These are phyloP conservation scores for Aphodius sticticus DNA, from an alignment of 2,888 invertebrate genomes.

Conservation along the genomic window DNA sequence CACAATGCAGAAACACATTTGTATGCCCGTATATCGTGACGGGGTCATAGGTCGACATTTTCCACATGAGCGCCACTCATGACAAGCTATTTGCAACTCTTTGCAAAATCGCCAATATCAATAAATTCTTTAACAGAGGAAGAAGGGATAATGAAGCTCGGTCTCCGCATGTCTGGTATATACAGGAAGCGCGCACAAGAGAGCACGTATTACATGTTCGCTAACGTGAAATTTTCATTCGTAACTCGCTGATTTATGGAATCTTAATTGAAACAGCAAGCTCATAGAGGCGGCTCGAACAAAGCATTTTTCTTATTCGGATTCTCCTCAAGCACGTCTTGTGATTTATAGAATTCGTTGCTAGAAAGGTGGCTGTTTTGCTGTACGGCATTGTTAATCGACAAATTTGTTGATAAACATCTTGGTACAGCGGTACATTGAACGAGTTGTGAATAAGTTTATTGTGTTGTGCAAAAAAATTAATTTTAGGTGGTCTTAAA, in stretches of 20 bases:
- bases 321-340: not conserved
- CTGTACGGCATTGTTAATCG: too few relatives aligned
- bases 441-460: not conserved
- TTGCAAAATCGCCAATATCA: not conserved
- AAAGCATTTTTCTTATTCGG: not conserved
- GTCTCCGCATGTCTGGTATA: not conserved
- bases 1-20: not conserved
- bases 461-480: too few relatives aligned
- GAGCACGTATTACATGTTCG: not conserved
- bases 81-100: constrained; percentile 4
- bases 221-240: not conserved
- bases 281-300: not conserved
- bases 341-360: not conserved
- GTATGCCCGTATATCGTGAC: not conserved
- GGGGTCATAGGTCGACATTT: not conserved
- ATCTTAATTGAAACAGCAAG: not conserved
- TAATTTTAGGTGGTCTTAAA: too few relatives aligned
- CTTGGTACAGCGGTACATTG: not conserved
- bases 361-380: too few relatives aligned
- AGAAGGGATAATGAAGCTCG: not conserved
- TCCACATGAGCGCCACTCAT: not conserved
- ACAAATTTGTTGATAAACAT: not conserved
- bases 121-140: not conserved
- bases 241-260: not conserved
- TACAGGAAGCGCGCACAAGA: not conserved